Evolutionary conservation across 2,888 invertebrate genomes (phyloP).

Genomic region (Meta bourneti): DNA sequence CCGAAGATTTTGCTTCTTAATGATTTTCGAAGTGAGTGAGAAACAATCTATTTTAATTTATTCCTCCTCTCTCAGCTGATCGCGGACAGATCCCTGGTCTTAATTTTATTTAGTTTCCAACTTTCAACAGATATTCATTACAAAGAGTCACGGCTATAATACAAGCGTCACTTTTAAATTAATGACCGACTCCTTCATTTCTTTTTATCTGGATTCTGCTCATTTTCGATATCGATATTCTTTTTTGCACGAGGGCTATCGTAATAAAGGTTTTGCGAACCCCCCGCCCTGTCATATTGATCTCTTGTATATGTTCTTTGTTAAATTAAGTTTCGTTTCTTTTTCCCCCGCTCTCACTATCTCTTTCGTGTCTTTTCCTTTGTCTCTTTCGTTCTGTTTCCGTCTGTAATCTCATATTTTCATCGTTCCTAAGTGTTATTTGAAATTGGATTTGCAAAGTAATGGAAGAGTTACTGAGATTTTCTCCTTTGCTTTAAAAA

Average conservation of each 20-base stretch:
- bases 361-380: background rate
- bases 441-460: slow-evolving; percentile 68
- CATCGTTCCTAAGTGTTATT: slow-evolving; percentile 59
- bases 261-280: slow-evolving; percentile 36
- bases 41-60: slow-evolving; percentile 43
- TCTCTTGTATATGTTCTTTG: slow-evolving; percentile 42
- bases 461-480: slow-evolving; percentile 37
- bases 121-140: slow-evolving; percentile 40
- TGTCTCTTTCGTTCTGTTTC: slow-evolving; percentile 5
- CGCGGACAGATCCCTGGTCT: background rate
- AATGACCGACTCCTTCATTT: slow-evolving; percentile 16
- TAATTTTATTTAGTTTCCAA: slow-evolving; percentile 15
- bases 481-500: slow-evolving; percentile 5
- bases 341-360: background rate
- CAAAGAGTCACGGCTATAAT: slow-evolving; percentile 17
- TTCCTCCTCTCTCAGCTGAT: background rate
- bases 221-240: slow-evolving; percentile 52
- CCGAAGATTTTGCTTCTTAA: background rate
- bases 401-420: slow-evolving; percentile 33
- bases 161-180: slow-evolving; percentile 54
- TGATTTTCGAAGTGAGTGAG: background rate
- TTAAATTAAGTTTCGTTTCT: slow-evolving; percentile 46
- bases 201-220: background rate
- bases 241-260: slow-evolving; percentile 25
- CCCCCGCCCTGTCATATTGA: slow-evolving; percentile 21